A percentile compares a stretch with the other conserved stretches of the same genome.
phyloP scores from a whole-genome alignment of 2,888 invertebrate genomes.

The Sipha maydis region DNA sequence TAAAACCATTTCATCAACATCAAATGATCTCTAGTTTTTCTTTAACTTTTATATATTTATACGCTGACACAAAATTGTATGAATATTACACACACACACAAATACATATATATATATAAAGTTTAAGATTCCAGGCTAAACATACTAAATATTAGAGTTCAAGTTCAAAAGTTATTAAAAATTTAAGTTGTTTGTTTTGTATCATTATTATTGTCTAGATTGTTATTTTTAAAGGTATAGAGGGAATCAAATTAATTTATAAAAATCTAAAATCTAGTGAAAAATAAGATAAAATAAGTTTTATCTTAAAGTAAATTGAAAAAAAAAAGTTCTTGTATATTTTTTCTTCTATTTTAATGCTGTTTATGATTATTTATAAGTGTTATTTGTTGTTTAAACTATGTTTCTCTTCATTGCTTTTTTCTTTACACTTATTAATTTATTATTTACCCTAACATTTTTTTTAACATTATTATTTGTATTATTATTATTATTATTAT shows the following conservation, averaged over 20 bases:
- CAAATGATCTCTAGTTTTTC: conserved; percentile 39
- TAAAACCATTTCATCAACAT: not conserved
- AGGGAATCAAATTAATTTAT: conserved; percentile 34
- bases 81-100: not conserved
- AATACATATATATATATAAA: not conserved
- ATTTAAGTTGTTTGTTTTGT: conserved; percentile 12
- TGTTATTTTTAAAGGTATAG: conserved; percentile 23
- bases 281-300: not conserved
- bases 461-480: conserved; percentile 55
- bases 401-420: conserved; percentile 58
- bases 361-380: conserved; percentile 55
- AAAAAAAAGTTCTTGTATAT: conserved; percentile 43
- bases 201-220: conserved; percentile 11
- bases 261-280: not conserved
- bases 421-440: conserved; percentile 60
- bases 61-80: not conserved
- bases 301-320: not conserved
- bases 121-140: not conserved
- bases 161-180: conserved; percentile 2
- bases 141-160: not conserved
- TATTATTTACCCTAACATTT: conserved; percentile 56
- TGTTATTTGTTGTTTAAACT: conserved; percentile 61
- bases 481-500: conserved; percentile 59
- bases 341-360: conserved; percentile 48
- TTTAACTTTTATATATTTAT: not conserved